phyloP scores from a whole-genome alignment of 2,797 vertebrate genomes.

The Dromococcyx pavoninus region DNA sequence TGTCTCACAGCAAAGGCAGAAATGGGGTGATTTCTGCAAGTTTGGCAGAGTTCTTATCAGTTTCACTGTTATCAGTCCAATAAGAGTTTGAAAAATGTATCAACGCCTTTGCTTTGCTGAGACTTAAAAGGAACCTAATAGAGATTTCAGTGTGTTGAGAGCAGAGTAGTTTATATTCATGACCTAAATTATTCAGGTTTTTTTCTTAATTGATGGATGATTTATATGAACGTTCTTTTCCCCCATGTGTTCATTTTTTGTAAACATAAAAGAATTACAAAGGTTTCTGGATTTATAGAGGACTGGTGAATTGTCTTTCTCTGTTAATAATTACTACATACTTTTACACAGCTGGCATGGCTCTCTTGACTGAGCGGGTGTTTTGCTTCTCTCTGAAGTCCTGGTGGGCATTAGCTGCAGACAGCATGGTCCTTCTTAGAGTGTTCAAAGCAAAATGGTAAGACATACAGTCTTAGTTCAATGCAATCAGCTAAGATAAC shows the following conservation, averaged over 20 bases:
- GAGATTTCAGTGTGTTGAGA: background rate
- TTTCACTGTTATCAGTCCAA: too few species aligned
- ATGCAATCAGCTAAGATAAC: background rate
- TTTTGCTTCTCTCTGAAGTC: background rate
- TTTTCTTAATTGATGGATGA: background rate
- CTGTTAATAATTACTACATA: background rate
- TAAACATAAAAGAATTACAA: background rate
- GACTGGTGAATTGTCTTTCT: background rate
- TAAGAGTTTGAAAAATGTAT: accelerated
- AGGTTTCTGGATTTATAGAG: background rate
- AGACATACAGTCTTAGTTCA: background rate
- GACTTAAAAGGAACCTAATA: background rate
- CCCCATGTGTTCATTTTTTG: background rate
- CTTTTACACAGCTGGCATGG: background rate
- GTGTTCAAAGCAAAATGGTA: background rate
- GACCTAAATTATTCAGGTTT: background rate
- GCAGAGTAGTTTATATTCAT: background rate
- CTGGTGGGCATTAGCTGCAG: background rate
- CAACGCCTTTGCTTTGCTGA: background rate
- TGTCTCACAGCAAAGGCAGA: background rate
- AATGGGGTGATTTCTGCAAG: background rate
- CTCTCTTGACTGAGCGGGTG: background rate
- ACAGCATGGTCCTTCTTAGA: background rate
- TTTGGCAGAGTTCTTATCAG: background rate
- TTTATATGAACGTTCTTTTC: background rate